A percentile compares a stretch with the other conserved stretches of the same genome.
These are phyloP conservation scores for Erythrocercus mccallii DNA, from an alignment of 2,113 vertebrate species.

Conservation along the genomic window DNA sequence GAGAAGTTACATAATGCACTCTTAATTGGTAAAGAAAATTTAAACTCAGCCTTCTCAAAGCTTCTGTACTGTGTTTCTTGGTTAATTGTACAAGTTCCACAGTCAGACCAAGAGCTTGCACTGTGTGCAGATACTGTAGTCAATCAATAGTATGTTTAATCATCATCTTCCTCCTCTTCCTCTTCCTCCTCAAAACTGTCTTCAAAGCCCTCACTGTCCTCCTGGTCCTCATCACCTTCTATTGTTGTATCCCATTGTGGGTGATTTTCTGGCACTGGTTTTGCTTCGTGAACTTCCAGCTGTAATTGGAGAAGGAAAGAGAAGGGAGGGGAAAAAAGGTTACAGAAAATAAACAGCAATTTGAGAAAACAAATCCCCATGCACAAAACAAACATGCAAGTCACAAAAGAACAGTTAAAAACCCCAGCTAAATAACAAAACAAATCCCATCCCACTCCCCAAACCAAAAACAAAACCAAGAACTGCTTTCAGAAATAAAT, in stretches of 20 bases:
- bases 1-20: conserved; percentile 69
- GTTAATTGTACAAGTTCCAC: conserved; percentile 70
- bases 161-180: conserved; percentile 83
- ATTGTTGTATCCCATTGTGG: conserved; percentile 97
- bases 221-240: conserved; percentile 97
- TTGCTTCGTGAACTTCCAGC: conserved; percentile 98
- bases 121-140: conserved; percentile 61
- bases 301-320: conserved; percentile 34
- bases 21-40: conserved; percentile 71
- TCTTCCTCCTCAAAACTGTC: conserved; percentile 97
- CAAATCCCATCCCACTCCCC: background rate
- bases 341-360: background rate
- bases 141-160: conserved; percentile 56
- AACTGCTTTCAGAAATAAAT: background rate
- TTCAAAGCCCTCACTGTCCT: conserved; percentile 98
- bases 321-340: accelerated
- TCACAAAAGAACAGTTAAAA: background rate
- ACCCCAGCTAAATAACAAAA: background rate
- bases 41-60: conserved; percentile 63
- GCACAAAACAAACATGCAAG: background rate
- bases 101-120: conserved; percentile 67
- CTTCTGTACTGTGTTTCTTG: conserved; percentile 65
- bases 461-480: background rate
- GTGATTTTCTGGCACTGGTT: conserved; percentile 95
- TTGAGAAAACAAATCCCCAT: background rate